These are phyloP conservation scores for Drosophila atripex DNA, from an alignment of 2,888 invertebrate genomes.

Conservation along the genomic window DNA sequence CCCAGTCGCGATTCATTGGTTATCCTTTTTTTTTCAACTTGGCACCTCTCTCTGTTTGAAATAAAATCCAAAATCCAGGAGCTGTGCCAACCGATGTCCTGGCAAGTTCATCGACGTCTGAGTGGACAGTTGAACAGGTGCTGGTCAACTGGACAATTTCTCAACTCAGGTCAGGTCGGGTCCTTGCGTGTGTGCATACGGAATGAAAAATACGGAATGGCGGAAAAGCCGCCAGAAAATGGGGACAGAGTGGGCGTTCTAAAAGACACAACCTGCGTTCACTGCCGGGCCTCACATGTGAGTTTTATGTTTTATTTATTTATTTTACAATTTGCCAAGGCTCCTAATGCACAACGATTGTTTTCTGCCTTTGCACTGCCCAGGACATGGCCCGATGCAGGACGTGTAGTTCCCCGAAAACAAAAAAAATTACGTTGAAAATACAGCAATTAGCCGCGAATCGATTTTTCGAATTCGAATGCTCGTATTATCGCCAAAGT, in stretches of 20 bases:
- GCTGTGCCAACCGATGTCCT: slow-evolving; percentile 46
- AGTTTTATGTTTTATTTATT: slow-evolving; percentile 41
- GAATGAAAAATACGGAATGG: slow-evolving; percentile 37
- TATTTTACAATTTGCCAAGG: slow-evolving; percentile 29
- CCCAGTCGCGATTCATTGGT: slow-evolving; percentile 52
- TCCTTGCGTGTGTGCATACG: slow-evolving; percentile 67
- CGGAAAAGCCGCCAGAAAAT: slow-evolving; percentile 1
- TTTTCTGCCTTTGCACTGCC: slow-evolving; percentile 9
- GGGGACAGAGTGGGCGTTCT: slow-evolving; percentile 10
- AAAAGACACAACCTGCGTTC: slow-evolving; percentile 21
- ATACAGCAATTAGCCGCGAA: slow-evolving; percentile 63
- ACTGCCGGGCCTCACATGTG: slow-evolving; percentile 22
- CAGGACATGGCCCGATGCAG: slow-evolving; percentile 45
- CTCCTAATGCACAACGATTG: slow-evolving; percentile 44
- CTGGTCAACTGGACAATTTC: slow-evolving; percentile 30
- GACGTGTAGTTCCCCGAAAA: slow-evolving; percentile 15
- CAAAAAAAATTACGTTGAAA: slow-evolving; percentile 35
- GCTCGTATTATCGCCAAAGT: slow-evolving; percentile 35
- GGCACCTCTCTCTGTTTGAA: not conserved
- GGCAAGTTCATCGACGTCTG: slow-evolving; percentile 70
- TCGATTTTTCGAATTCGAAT: slow-evolving; percentile 67
- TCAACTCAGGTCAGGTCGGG: slow-evolving; percentile 27
- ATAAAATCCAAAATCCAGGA: not conserved
- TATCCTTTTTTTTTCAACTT: slow-evolving; percentile 1
- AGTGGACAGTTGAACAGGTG: slow-evolving; percentile 32